Evolutionary conservation across 1,140 invertebrate genomes (phyloP).

Genomic region (Drosophila truncata): DNA sequence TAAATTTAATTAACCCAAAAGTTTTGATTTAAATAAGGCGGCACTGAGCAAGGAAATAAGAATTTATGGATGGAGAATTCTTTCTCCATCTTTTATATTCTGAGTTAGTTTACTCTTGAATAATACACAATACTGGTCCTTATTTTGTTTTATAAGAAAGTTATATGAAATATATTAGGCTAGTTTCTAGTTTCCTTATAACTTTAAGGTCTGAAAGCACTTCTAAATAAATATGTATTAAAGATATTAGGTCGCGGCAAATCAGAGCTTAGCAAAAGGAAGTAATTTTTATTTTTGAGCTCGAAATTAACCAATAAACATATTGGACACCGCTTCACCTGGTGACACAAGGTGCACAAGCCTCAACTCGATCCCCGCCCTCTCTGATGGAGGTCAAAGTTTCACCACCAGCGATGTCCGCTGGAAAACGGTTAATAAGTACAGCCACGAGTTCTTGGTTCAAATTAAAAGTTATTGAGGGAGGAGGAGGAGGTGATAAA

Average conservation of each 20-base stretch:
- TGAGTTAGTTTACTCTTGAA: too few species aligned
- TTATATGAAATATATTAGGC: too few species aligned
- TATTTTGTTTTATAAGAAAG: too few species aligned
- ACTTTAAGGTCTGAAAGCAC: background rate
- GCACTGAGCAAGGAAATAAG: too few species aligned
- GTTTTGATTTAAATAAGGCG: too few species aligned
- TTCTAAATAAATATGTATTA: background rate
- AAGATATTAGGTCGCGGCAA: background rate
- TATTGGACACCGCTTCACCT: slow-evolving; percentile 53
- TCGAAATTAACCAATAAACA: slow-evolving; percentile 67
- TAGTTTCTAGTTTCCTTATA: too few species aligned
- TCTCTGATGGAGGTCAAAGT: slow-evolving; percentile 7
- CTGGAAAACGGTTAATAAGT: slow-evolving; percentile 67
- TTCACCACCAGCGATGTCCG: slow-evolving; percentile 15
- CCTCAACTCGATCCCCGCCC: slow-evolving; percentile 15
- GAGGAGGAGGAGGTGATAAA: slow-evolving; percentile 50
- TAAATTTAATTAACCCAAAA: too few species aligned
- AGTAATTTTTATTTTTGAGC: slow-evolving; percentile 61
- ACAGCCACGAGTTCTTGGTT: slow-evolving; percentile 64
- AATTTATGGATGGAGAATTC: too few species aligned
- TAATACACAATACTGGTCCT: too few species aligned
- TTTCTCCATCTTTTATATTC: too few species aligned
- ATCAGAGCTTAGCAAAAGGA: background rate
- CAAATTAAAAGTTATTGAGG: slow-evolving; percentile 81
- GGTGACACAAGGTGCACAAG: slow-evolving; percentile 3